phyloP scores from a whole-genome alignment of 1,140 invertebrate species.

The Leptinotarsa defecta region DNA sequence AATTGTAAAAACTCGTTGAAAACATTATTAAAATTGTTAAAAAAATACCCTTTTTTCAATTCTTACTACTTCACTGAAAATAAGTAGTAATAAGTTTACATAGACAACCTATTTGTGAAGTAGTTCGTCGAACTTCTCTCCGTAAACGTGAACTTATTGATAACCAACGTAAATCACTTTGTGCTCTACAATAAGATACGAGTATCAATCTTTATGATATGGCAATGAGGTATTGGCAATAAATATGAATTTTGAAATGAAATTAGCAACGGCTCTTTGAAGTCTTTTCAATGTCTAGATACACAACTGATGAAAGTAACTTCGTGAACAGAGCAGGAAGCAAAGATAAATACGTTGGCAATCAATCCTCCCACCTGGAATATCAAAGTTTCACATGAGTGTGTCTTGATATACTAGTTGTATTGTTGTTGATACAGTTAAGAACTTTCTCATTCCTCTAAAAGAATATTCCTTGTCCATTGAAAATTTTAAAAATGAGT shows the following conservation, averaged over 20 bases:
- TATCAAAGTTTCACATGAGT: no score
- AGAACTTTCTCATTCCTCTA: no score
- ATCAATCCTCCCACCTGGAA: no score
- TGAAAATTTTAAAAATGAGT: no score
- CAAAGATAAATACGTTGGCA: neutral
- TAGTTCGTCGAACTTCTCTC: neutral
- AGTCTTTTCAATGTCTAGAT: neutral
- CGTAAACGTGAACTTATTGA: neutral
- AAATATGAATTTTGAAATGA: neutral
- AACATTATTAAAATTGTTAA: no score
- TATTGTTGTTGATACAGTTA: no score
- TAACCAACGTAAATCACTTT: constrained; percentile 1
- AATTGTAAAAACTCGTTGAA: no score
- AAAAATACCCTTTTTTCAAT: neutral
- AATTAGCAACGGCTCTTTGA: neutral
- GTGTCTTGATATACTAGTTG: no score
- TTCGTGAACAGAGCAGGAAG: neutral
- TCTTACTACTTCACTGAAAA: neutral
- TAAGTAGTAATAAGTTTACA: neutral
- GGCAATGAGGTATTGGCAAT: neutral
- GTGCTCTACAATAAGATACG: neutral
- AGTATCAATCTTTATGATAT: neutral
- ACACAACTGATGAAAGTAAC: neutral
- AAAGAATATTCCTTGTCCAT: no score
- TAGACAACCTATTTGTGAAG: neutral